Evolutionary conservation across 2,797 vertebrate species (phyloP).

Genomic region (Echeneis naucrates): DNA sequence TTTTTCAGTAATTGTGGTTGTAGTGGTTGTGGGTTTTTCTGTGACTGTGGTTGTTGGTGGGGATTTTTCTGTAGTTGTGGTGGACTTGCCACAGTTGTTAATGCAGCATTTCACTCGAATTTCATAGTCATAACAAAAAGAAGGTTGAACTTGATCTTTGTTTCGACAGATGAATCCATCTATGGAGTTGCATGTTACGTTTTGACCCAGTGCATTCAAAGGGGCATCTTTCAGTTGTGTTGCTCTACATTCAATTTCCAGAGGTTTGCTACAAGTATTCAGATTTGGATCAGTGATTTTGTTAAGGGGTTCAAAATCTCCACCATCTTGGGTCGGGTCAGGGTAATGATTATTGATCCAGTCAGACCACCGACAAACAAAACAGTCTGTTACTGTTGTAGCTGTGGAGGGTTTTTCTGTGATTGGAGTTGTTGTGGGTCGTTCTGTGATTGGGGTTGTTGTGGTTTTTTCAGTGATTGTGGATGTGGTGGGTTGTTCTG

Average conservation of each 20-base stretch:
- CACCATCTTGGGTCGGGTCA: constrained; percentile 31
- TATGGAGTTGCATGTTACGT: constrained; percentile 75
- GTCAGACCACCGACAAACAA: constrained; percentile 80
- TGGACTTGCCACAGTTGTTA: constrained; percentile 35
- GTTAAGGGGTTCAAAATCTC: constrained; percentile 84
- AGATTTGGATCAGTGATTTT: constrained; percentile 74
- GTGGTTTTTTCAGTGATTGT: not conserved
- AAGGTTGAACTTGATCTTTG: constrained; percentile 40
- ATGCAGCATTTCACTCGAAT: constrained; percentile 83
- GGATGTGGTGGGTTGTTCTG: not conserved
- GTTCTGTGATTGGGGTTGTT: not conserved
- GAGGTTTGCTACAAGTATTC: constrained; percentile 71
- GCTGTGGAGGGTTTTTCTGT: not conserved
- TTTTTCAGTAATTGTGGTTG: not conserved
- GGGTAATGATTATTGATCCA: constrained; percentile 82
- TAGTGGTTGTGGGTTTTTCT: not conserved
- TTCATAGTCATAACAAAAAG: constrained; percentile 84
- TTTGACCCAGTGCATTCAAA: constrained; percentile 72
- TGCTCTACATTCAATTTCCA: constrained; percentile 84
- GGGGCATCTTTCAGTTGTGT: constrained; percentile 39
- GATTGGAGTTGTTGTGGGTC: too few relatives aligned
- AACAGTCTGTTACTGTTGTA: not conserved
- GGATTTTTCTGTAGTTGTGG: not conserved
- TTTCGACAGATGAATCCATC: constrained; percentile 84
- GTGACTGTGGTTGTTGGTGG: not conserved